Base-by-base conservation (phyloP, 2,797 vertebrate species). In the Glossophaga mutica region DNA sequence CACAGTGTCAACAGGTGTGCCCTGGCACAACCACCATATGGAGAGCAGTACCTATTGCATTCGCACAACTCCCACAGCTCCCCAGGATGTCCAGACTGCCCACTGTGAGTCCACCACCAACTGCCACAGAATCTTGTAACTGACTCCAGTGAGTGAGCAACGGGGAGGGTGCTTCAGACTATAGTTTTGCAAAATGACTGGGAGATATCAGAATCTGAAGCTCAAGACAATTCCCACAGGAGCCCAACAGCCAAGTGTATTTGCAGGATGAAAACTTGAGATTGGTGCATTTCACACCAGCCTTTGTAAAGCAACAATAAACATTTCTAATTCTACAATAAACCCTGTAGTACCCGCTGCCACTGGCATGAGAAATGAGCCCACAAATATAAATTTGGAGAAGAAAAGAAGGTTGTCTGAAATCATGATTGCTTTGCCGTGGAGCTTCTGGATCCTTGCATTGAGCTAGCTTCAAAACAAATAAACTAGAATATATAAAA, bases 1-100 rank as follows among this genome's bases (percentile, higher is more conserved):
- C 32, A 42, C 71, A 95, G 44, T 90, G 59, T 94, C 92, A 95
- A 96, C 88, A 96, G 88, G 94, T 89, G 52, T 76, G 65, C 42
- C 90, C 82, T 97, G 52, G 94, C 19, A 79, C 85, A 76, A 10
- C 42, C 39, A 76, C 83, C 84, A 89, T 52, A 70, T 85, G 70
- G 71, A 78, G 29, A 94, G 37, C 83, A 94, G 90, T 86, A 76
- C 46, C 71, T 74, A n/a, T 0, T 71, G 42, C 48, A 62, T 71
- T 84, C 67, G 19, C 46, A 52, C 81, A 83, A 39, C 37, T 81
- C 50, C 46, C 73, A 50, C 5, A 76, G 39, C 18, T 68, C 70
- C 71, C 50, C 15, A 74, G 42, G 90, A 50, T 12, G 73, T 70
- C 57, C 91, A 48, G 46, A 21, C 37, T 50, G 32, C 70, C 89